These are phyloP conservation scores for Dendroctonus ponderosae DNA, from an alignment of 1,140 invertebrate species.

Conservation along the genomic window DNA sequence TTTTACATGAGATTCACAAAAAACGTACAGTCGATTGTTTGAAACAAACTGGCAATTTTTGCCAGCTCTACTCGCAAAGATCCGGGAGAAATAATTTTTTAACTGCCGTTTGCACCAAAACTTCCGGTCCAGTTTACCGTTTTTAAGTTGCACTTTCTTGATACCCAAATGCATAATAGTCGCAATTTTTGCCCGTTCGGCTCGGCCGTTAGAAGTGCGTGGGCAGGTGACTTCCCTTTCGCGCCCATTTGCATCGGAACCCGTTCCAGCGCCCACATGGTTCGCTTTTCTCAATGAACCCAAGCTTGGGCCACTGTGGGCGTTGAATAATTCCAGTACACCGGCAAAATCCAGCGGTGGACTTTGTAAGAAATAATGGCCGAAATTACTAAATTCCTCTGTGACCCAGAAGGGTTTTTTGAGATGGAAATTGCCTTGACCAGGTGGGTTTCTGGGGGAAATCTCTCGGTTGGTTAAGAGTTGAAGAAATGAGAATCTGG, in stretches of 20 bases:
- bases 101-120: no score
- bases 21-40: no score
- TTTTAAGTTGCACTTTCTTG: slow-evolving; percentile 24
- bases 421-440: not conserved
- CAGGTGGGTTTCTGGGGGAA: not conserved
- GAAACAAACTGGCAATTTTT: no score
- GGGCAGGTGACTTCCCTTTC: slow-evolving; percentile 47
- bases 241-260: slow-evolving; percentile 45
- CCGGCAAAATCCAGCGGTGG: slow-evolving; percentile 19
- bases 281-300: slow-evolving; percentile 44
- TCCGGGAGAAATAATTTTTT: no score
- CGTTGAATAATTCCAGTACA: slow-evolving; percentile 41
- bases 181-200: not conserved
- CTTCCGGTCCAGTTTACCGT: no score
- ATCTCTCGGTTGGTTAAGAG: not conserved
- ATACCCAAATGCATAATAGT: slow-evolving; percentile 8
- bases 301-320: slow-evolving; percentile 32
- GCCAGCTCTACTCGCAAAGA: no score
- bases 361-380: not conserved
- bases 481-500: no score
- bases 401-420: not conserved
- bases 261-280: slow-evolving; percentile 42
- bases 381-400: not conserved
- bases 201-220: slow-evolving; percentile 33
- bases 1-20: no score